Conservation (phyloP, 2,797 vertebrate genomes). For the Helicolenus hilgendorfi region DNA sequence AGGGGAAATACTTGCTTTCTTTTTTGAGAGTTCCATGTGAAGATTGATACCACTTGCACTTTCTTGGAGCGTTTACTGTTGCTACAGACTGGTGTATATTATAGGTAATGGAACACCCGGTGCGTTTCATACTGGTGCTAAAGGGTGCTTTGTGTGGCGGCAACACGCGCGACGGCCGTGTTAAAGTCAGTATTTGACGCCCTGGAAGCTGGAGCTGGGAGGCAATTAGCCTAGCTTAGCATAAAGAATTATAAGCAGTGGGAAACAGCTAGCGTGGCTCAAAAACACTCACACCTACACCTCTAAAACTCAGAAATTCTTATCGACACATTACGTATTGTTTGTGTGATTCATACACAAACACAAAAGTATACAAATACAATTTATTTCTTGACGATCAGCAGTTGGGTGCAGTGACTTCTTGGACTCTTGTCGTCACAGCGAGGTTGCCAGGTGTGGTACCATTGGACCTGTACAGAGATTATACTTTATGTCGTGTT, state of each 20-base stretch:
- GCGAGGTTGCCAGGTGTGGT: not conserved
- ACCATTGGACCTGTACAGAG: not conserved
- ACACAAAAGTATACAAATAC: not conserved
- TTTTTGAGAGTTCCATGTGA: not conserved
- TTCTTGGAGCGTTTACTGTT: too few species aligned
- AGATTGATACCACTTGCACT: not conserved
- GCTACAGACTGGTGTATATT: too few species aligned
- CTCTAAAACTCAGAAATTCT: not conserved
- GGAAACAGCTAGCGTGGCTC: not conserved
- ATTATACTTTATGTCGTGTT: not conserved
- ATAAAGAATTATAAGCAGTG: not conserved
- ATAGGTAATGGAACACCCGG: too few species aligned
- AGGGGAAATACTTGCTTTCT: not conserved
- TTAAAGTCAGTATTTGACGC: too few species aligned
- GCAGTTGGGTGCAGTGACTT: not conserved
- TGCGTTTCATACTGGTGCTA: too few species aligned
- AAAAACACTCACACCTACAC: not conserved
- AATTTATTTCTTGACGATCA: not conserved
- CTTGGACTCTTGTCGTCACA: not conserved
- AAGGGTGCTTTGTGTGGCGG: too few species aligned
- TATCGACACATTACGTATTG: not conserved
- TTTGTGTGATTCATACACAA: not conserved
- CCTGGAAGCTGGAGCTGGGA: not conserved
- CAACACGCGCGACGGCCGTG: rapidly evolving
- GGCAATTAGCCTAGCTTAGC: not conserved